These are phyloP conservation scores for Megastigmus dorsalis DNA, from an alignment of 2,888 invertebrate species.

Conservation along the genomic window DNA sequence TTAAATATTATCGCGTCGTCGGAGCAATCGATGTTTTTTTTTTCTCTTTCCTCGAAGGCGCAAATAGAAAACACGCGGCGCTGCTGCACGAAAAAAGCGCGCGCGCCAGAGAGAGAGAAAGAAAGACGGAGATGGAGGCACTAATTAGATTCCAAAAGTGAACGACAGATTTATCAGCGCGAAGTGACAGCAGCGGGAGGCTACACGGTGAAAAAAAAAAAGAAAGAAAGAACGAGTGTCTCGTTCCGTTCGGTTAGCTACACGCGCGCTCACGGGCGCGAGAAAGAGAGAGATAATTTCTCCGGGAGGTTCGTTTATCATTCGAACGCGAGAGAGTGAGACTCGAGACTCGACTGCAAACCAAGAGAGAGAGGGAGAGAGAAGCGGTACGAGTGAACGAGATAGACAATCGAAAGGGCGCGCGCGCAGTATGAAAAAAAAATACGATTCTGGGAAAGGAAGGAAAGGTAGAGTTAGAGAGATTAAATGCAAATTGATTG, in stretches of 20 bases:
- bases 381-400: not conserved
- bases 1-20: conserved; percentile 33
- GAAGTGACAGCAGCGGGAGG: conserved; percentile 41
- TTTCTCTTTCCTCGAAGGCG: no score
- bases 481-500: no score
- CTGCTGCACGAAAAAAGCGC: conserved; percentile 3
- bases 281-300: conserved; percentile 48
- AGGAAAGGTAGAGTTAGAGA: not conserved
- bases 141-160: conserved; percentile 56
- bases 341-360: not conserved
- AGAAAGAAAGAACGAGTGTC: not conserved
- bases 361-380: not conserved
- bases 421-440: not conserved
- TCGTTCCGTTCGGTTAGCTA: conserved; percentile 42
- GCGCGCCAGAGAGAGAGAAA: not conserved
- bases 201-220: not conserved
- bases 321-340: conserved; percentile 33
- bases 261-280: conserved; percentile 27
- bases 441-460: not conserved
- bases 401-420: not conserved
- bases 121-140: conserved; percentile 22
- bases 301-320: conserved; percentile 50
- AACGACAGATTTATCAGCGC: conserved; percentile 56
- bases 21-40: no score
- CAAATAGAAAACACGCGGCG: no score